These are phyloP conservation scores for Chamaetylas fuelleborni DNA, from an alignment of 2,113 vertebrate genomes.

Conservation along the genomic window DNA sequence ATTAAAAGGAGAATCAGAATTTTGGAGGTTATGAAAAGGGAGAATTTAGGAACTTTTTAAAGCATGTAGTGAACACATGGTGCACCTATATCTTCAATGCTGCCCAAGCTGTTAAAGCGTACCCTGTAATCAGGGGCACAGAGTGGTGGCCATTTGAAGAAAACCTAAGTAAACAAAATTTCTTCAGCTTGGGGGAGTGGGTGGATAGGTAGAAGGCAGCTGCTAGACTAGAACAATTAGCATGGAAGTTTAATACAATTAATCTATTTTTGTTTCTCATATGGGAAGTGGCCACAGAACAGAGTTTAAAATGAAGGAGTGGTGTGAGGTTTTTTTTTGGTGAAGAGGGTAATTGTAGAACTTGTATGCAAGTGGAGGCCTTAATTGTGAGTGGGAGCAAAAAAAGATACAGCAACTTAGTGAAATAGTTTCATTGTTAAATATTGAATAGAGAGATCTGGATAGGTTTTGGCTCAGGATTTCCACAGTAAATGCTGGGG, in stretches of 20 bases:
- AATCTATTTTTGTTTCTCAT: neutral
- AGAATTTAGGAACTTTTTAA: neutral
- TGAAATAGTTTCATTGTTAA: neutral
- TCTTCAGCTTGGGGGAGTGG: neutral
- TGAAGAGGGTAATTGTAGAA: neutral
- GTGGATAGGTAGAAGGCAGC: neutral
- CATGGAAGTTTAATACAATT: neutral
- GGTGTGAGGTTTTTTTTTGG: neutral
- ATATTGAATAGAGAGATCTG: neutral
- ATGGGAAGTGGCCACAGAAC: neutral
- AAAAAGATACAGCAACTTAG: neutral
- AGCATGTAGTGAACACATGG: accelerated
- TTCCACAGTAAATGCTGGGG: neutral
- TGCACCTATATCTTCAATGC: neutral
- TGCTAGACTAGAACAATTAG: neutral
- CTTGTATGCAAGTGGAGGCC: neutral
- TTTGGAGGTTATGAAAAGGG: neutral
- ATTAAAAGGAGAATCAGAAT: neutral
- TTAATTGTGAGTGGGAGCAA: neutral
- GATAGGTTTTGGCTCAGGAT: neutral
- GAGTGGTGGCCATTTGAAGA: neutral
- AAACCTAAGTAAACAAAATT: neutral
- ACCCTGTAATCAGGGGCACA: neutral
- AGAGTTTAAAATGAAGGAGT: neutral
- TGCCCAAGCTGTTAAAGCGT: neutral